These are phyloP conservation scores for Pygocentrus nattereri DNA, from an alignment of 2,797 vertebrate genomes.

Conservation along the genomic window DNA sequence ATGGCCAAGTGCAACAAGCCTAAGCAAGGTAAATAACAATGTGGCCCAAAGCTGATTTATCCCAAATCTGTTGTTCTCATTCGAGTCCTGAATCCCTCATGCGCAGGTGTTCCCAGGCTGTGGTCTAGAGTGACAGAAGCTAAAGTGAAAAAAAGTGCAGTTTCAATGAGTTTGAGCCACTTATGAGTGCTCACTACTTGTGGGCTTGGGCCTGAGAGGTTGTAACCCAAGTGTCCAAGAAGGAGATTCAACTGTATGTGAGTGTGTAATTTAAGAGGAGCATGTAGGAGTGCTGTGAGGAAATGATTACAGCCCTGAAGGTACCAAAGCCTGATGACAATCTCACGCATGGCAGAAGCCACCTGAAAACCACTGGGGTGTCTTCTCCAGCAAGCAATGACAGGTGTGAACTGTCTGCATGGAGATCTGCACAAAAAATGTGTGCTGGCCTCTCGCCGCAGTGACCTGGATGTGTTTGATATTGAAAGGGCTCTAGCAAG, in stretches of 20 bases:
- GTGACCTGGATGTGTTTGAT: conserved; percentile 9
- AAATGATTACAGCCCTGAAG: conserved; percentile 41
- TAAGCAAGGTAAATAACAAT: background rate
- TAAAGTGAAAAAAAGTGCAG: background rate
- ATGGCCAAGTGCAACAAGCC: background rate
- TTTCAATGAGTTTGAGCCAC: background rate
- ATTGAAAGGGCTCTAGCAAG: background rate
- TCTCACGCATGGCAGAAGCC: conserved; percentile 39
- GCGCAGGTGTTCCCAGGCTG: background rate
- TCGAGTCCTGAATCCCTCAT: background rate
- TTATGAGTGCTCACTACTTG: background rate
- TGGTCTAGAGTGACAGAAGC: background rate
- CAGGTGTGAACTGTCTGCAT: conserved; percentile 22
- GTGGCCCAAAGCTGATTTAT: background rate
- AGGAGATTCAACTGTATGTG: conserved; percentile 37
- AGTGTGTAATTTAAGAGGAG: conserved; percentile 53
- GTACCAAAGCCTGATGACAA: conserved; percentile 45
- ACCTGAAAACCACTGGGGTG: conserved; percentile 5
- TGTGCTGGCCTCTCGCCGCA: background rate
- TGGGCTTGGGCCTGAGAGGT: conserved; percentile 21
- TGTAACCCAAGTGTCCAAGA: conserved; percentile 37
- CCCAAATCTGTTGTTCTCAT: background rate
- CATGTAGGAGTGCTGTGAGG: conserved; percentile 51
- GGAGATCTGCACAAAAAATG: background rate
- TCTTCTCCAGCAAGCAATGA: background rate